Evolutionary conservation across 2,888 invertebrate genomes (phyloP).

Genomic region (Diachrysia chrysitis): DNA sequence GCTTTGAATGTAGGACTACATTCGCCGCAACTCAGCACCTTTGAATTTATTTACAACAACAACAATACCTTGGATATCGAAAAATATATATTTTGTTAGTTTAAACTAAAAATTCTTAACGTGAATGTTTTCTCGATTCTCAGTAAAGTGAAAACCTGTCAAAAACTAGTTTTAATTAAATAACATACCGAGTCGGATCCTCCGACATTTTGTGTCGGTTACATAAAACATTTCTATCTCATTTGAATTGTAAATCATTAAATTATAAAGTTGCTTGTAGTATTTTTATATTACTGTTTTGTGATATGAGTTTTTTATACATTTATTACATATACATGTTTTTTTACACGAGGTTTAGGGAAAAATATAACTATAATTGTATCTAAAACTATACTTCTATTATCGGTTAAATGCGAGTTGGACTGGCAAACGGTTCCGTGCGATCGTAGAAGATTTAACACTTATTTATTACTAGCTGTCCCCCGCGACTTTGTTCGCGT

Average conservation of each 20-base stretch:
- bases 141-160: constrained; percentile 30
- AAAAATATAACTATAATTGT: neutral
- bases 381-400: neutral
- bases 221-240: constrained; percentile 53
- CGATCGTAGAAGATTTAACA: no score
- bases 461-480: no score
- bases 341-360: neutral
- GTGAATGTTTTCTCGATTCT: neutral
- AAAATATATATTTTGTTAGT: no score
- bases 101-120: neutral
- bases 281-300: constrained; percentile 15
- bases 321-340: no score
- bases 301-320: neutral
- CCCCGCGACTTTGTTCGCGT: no score
- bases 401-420: no score
- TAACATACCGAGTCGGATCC: constrained; percentile 15
- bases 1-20: no score
- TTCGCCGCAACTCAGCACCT: no score
- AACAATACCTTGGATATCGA: no score
- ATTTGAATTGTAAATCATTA: constrained; percentile 46
- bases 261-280: constrained; percentile 14
- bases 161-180: constrained; percentile 43
- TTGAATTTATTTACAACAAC: no score
- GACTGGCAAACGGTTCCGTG: no score
- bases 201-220: constrained; percentile 37